Conservation (phyloP, 1,140 invertebrate species). For the Oreohelix idahoensis region DNA sequence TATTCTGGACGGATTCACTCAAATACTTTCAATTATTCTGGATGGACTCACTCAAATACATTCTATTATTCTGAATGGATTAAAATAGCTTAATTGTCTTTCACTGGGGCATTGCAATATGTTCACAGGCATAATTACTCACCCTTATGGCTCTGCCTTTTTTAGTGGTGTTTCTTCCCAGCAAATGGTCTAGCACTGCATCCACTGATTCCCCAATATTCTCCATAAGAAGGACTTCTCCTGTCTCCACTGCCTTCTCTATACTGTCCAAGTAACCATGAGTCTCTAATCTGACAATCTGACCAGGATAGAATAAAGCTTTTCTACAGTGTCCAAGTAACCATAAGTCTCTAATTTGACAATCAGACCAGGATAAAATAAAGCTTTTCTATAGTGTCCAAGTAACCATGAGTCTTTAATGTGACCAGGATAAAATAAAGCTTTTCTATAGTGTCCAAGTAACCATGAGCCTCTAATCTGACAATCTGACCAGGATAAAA, state of each 20-base stretch:
- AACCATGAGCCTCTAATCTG: slow-evolving; percentile 90
- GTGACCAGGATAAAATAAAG: no score
- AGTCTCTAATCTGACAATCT: slow-evolving; percentile 87
- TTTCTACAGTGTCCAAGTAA: slow-evolving; percentile 92
- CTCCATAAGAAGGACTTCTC: slow-evolving; percentile 89
- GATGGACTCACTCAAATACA: no score
- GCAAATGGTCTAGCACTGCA: slow-evolving; percentile 90
- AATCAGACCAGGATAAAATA: slow-evolving; percentile 72
- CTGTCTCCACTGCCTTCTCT: slow-evolving; percentile 87
- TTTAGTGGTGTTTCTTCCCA: slow-evolving; percentile 94
- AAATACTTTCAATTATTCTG: no score
- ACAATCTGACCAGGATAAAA: slow-evolving; percentile 75
- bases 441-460: slow-evolving; percentile 90
- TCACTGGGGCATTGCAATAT: no score
- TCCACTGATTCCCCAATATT: slow-evolving; percentile 94
- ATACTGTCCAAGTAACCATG: slow-evolving; percentile 92
- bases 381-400: no score
- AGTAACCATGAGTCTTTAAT: no score
- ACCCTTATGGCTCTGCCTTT: slow-evolving; percentile 89
- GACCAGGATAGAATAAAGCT: slow-evolving; percentile 67
- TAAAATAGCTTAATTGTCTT: no score
- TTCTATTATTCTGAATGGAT: no score
- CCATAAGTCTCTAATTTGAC: slow-evolving; percentile 91
- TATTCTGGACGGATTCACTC: no score
- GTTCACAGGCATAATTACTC: background rate